phyloP scores from a whole-genome alignment of 2,797 vertebrate genomes.

The Sebastes alutus region DNA sequence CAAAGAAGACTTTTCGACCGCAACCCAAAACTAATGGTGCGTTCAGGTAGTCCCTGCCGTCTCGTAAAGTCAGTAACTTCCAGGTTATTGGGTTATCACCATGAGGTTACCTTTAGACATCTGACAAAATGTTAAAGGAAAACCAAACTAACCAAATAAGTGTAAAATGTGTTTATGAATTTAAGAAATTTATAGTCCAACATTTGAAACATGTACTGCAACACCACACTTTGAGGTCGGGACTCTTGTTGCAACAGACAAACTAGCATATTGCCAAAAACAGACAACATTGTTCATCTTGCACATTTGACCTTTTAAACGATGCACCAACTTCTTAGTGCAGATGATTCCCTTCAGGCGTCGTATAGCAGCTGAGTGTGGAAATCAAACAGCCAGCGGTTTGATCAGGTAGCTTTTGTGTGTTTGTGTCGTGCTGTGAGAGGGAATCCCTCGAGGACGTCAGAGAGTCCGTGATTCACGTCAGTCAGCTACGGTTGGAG shows the following conservation, averaged over 20 bases:
- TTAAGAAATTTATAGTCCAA: background rate
- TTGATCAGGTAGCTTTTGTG: background rate
- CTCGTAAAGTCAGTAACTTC: background rate
- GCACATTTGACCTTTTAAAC: conserved; percentile 2
- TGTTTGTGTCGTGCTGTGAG: background rate
- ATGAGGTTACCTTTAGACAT: background rate
- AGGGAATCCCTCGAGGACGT: conserved; percentile 9
- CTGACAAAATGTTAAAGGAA: background rate
- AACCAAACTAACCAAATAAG: no score
- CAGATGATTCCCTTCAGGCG: background rate
- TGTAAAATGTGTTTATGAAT: no score
- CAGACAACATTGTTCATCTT: background rate
- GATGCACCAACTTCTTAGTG: background rate
- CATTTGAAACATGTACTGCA: background rate
- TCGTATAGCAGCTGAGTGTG: background rate
- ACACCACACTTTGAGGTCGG: no score
- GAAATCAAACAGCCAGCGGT: conserved; percentile 2
- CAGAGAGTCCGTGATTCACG: background rate
- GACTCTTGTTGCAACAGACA: no score
- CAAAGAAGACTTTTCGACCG: no score
- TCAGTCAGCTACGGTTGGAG: background rate
- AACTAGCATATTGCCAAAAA: background rate
- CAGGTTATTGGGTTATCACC: background rate
- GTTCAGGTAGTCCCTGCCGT: background rate
- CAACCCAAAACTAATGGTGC: background rate